Percentiles rank a stretch among this genome's conserved stretches.
These are phyloP conservation scores for Lagria hirta DNA, from an alignment of 2,888 invertebrate species.

Conservation along the genomic window DNA sequence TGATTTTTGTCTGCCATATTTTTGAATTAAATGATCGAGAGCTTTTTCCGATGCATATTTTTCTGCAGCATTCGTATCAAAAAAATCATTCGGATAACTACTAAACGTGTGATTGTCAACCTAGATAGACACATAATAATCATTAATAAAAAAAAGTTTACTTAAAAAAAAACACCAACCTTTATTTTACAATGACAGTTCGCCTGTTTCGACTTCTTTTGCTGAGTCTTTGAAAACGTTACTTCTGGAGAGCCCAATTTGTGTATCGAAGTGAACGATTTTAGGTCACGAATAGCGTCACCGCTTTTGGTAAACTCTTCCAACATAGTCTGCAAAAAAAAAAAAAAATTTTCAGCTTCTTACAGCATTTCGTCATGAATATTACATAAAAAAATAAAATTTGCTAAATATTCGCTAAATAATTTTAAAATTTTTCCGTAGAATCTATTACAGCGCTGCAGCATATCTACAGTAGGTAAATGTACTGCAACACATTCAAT, in stretches of 20 bases:
- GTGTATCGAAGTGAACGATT: slow-evolving; percentile 38
- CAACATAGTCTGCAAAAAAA: too few species aligned
- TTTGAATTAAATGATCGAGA: slow-evolving; percentile 46
- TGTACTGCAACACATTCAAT: too few species aligned
- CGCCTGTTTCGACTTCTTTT: slow-evolving; percentile 17
- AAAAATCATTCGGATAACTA: slow-evolving; percentile 56
- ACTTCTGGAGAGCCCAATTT: slow-evolving; percentile 42
- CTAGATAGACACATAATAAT: slow-evolving; percentile 32
- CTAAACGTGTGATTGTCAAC: slow-evolving; percentile 47
- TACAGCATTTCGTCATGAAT: too few species aligned
- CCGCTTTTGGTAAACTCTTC: slow-evolving; percentile 28
- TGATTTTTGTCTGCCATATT: slow-evolving; percentile 39
- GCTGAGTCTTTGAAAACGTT: slow-evolving; percentile 22
- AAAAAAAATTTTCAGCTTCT: too few species aligned
- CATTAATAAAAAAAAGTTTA: neutral
- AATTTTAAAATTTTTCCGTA: too few species aligned
- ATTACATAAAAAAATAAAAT: too few species aligned
- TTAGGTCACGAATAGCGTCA: slow-evolving; percentile 42
- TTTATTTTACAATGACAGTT: slow-evolving; percentile 42
- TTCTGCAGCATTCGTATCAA: slow-evolving; percentile 48
- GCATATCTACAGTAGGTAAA: too few species aligned
- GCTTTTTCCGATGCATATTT: slow-evolving; percentile 52
- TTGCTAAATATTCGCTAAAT: too few species aligned
- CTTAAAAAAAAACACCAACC: slow-evolving; percentile 32
- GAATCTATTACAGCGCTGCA: too few species aligned